These are phyloP conservation scores for Ophioninae sp. DNA, from an alignment of 2,888 invertebrate genomes.

Conservation along the genomic window DNA sequence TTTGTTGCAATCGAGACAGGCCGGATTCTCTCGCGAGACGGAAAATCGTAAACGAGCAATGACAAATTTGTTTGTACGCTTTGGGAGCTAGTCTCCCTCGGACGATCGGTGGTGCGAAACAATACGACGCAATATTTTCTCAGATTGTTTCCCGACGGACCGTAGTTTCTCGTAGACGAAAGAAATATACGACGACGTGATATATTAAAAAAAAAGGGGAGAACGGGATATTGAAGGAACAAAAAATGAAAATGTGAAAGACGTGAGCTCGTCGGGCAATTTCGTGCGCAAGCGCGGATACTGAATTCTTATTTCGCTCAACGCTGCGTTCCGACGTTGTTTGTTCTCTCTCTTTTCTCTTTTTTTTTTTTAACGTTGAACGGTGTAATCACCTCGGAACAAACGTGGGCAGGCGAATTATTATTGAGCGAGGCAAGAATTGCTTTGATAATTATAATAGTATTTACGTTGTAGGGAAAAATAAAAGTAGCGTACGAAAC, in stretches of 20 bases:
- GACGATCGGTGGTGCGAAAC: not conserved
- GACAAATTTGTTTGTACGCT: conserved; percentile 34
- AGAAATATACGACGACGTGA: not conserved
- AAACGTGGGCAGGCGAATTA: conserved; percentile 31
- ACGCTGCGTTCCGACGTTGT: conserved; percentile 38
- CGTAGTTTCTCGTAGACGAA: conserved; percentile 1
- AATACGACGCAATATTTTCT: conserved; percentile 52
- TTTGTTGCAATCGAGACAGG: conserved; percentile 6
- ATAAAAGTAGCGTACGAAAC: conserved; percentile 49
- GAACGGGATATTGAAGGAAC: not conserved
- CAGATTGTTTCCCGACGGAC: conserved; percentile 11
- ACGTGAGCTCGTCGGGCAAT: conserved; percentile 23
- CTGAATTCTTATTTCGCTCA: conserved; percentile 62
- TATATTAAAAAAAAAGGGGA: not conserved
- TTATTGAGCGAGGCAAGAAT: conserved; percentile 53
- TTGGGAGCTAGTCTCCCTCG: conserved; percentile 21
- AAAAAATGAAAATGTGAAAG: not conserved
- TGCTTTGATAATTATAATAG: conserved; percentile 57
- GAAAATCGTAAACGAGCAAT: not conserved
- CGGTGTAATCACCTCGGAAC: conserved; percentile 50
- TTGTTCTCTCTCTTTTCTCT: conserved; percentile 25
- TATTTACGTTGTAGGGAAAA: conserved; percentile 60
- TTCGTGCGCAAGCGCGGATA: conserved; percentile 34
- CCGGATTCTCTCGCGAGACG: not conserved
- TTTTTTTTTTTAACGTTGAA: conserved; percentile 61